Conservation (phyloP, 2,888 invertebrate species). For the Tenthredo distinguenda region DNA sequence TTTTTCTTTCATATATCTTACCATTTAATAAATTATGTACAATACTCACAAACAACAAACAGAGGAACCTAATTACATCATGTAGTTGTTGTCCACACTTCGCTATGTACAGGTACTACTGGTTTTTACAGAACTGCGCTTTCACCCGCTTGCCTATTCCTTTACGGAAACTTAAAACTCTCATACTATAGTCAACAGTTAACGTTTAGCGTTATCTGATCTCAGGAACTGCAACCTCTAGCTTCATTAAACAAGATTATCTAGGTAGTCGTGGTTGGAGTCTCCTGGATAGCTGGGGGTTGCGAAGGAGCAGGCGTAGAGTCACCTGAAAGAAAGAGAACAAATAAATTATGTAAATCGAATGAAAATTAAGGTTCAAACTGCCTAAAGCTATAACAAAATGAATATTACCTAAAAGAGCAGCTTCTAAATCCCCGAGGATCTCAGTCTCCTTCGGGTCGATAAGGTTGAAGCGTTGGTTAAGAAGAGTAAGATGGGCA, state of each 20-base stretch:
- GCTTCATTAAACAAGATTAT: constrained; percentile 65
- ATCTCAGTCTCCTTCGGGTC: constrained; percentile 98
- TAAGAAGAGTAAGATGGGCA: constrained; percentile 94
- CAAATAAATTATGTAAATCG: not conserved
- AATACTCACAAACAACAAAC: constrained; percentile 78
- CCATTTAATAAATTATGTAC: constrained; percentile 78
- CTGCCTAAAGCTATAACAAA: not conserved
- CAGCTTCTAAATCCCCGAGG: constrained; percentile 93
- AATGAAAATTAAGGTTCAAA: not conserved
- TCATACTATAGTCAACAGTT: constrained; percentile 52
- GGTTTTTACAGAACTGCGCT: constrained; percentile 69
- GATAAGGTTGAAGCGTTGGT: constrained; percentile 93
- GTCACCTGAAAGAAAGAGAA: constrained; percentile 69
- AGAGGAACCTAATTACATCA: constrained; percentile 78
- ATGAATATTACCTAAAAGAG: constrained; percentile 80
- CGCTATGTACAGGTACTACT: constrained; percentile 78
- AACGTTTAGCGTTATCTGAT: constrained; percentile 72
- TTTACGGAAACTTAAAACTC: constrained; percentile 27
- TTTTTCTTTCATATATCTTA: constrained; percentile 67
- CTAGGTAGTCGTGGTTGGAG: constrained; percentile 68
- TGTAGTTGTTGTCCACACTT: constrained; percentile 74
- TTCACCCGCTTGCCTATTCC: constrained; percentile 54
- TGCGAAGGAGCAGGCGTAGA: constrained; percentile 75
- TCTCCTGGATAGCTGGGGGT: constrained; percentile 74
- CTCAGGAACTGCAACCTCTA: constrained; percentile 76